Evolutionary conservation across 2,888 invertebrate species (phyloP), one percentile per base, ranked within the genome.

Genomic region (Ormia ochracea): DNA sequence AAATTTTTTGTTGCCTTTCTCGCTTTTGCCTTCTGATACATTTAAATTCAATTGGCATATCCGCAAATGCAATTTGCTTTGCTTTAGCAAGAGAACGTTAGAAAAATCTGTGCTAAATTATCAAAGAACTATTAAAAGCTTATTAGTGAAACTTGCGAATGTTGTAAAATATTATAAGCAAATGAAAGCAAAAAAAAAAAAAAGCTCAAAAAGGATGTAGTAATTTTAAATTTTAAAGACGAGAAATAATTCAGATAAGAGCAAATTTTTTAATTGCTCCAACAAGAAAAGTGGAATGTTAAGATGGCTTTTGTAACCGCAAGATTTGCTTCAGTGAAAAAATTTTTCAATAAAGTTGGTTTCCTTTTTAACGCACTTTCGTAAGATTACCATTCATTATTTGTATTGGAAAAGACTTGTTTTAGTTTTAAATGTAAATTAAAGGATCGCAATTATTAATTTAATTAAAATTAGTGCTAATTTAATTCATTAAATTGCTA

Each of bases 31-130:
- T 59, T 31, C 68, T 72, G 68, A 73, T 66, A 43, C 50, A 50
- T 72, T 80, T 50, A 54, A 72, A 70, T 50, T 70, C 61, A 68
- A 80, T 63, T 73, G 80, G 63, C 76, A 80, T 68, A 80, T 80
- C 80, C 80, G 72, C 80, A 80, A 63, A 68, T 58, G 43, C 59
- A 63, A 41, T 41, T 70, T 45, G 3, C 26, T 48, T 54, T 36
- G 36, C 26, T 26, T 54, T 45, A 61, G 17, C 10, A 50, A 48
- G 65, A 45, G 14, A 50, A 38, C 17, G n/a, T 19, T 33, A 9
- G 1, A 38, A 31, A 61, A 58, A 72, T 70, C 76, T 56, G 9
- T 70, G 36, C 17, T 43, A 52, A 68, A 54, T 33, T n/a, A 3
- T 12, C 31, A 61, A 58, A 50, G 23, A 79, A 66, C 45, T 26